Conservation (phyloP, 2,113 vertebrate species). For the Eira barbara region DNA sequence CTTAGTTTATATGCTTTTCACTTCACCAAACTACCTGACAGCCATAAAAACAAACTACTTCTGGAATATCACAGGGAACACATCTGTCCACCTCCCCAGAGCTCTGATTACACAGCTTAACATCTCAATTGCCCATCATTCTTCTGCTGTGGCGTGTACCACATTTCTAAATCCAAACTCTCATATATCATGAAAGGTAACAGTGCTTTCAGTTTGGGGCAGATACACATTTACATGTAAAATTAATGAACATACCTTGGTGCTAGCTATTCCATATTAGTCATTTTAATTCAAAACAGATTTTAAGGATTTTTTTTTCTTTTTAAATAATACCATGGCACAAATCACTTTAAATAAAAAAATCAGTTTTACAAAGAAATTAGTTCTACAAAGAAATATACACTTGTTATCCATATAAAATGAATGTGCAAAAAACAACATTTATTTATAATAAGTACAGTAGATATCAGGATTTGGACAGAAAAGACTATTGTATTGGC, state of each 20-base stretch:
- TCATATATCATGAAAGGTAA: not conserved
- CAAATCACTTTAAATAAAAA: slow-evolving; percentile 31
- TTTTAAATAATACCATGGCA: not conserved
- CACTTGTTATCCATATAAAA: not conserved
- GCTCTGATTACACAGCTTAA: not conserved
- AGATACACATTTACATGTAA: not conserved
- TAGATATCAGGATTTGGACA: not conserved
- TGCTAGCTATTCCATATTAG: not conserved
- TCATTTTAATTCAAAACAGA: not conserved
- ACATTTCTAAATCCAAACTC: slow-evolving; percentile 21
- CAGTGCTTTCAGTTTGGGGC: not conserved
- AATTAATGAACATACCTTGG: not conserved
- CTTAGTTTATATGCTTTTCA: not conserved
- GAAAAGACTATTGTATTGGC: not conserved
- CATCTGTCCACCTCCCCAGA: not conserved
- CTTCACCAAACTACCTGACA: slow-evolving; percentile 2
- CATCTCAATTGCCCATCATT: not conserved
- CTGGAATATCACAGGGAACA: not conserved
- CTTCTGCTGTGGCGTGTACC: not conserved
- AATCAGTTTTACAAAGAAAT: slow-evolving; percentile 27
- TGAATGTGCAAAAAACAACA: not conserved
- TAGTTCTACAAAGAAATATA: slow-evolving; percentile 15
- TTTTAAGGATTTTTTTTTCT: not conserved
- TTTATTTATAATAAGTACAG: not conserved
- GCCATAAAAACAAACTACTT: not conserved